Evolutionary conservation across 2,888 invertebrate genomes (phyloP), one percentile per base, ranked within the genome.

Genomic region (Drosophila suboccidentalis): DNA sequence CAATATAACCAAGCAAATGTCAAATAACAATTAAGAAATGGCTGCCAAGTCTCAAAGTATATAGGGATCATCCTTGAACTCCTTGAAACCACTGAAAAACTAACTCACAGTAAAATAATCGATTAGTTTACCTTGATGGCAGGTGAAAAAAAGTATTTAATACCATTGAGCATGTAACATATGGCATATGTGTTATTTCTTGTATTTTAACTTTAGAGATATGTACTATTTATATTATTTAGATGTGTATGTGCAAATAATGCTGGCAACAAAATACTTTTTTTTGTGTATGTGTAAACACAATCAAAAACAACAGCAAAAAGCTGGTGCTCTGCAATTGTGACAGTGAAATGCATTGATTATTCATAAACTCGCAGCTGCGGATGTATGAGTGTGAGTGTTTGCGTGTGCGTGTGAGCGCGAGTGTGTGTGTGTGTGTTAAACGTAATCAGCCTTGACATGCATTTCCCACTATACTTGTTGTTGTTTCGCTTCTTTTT

Each of bases 281-380:
- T 29, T 26, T 10, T 15, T 17, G 29, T 54, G 29, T 13, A 22
- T 29, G 41, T 34, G 43, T 15, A 34, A 10, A 57, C 41, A 43
- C 57, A 32, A 22, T 11, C 32, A 69, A 68, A 73, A 68, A 73
- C 65, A 76, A 60, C 78, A 70, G 63, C 75, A 66, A 77, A 67
- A 80, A 69, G 78, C 74, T 78, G 73, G 69, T 73, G 71, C 75
- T 78, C 76, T 67, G 78, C 74, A 78, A 83, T 72, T 86, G 82
- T 88, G 87, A 82, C 80, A 88, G 87, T 84, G 75, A 83, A 81
- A 83, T 75, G 84, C 71, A 86, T 86, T 87, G 78, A 82, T 83
- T 82, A 84, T 82, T 87, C 81, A 87, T 82, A 82, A 77, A 80
- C 70, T 65, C 69, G 55, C 61, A 71, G 34, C 57, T 62, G 50